Evolutionary conservation across 2,888 invertebrate genomes (phyloP), one percentile per base, ranked within the genome.

Genomic region (Heteromurus nitidus): DNA sequence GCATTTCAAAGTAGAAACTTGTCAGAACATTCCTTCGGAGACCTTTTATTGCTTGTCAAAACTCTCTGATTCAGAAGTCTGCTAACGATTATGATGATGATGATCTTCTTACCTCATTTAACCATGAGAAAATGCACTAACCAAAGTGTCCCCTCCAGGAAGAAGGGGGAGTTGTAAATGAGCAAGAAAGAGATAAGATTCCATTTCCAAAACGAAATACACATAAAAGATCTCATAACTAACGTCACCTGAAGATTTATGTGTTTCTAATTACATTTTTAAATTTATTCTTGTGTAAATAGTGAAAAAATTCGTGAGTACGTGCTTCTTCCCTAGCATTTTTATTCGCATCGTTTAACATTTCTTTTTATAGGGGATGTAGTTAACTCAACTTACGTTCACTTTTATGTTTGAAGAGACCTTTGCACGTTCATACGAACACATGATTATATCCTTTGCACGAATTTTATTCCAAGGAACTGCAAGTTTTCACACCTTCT

Each of bases 401-500:
- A n/a, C n/a, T n/a, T n/a, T n/a, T n/a, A n/a, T n/a, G n/a, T n/a
- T n/a, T n/a, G n/a, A n/a, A n/a, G n/a, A n/a, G 36, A 36, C 36
- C 36, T 36, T 36, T 36, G 36, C 36, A 36, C 13, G 36, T 13
- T 36, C 36, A 9, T 36, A n/a, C n/a, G n/a, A n/a, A n/a, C n/a
- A n/a, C n/a, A n/a, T n/a, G n/a, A n/a, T n/a, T n/a, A n/a, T 36
- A 36, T 36, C 36, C 36, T 5, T 36, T 36, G 36, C 5, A 36
- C 13, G 36, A 36, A 13, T 36, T n/a, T 62, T 55, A 55, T 16
- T 30, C 26, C 62, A 62, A 31, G 31, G 18, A 18, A 36, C 7
- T 64, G 5, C 11, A 31, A 30, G 30, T 58, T 58, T 64, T 31
- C 31, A 64, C 64, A 64, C 64, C 30, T 60, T 60, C 60, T n/a